Base-by-base conservation (phyloP, 1,140 invertebrate species). In the Drosophila subobscura region DNA sequence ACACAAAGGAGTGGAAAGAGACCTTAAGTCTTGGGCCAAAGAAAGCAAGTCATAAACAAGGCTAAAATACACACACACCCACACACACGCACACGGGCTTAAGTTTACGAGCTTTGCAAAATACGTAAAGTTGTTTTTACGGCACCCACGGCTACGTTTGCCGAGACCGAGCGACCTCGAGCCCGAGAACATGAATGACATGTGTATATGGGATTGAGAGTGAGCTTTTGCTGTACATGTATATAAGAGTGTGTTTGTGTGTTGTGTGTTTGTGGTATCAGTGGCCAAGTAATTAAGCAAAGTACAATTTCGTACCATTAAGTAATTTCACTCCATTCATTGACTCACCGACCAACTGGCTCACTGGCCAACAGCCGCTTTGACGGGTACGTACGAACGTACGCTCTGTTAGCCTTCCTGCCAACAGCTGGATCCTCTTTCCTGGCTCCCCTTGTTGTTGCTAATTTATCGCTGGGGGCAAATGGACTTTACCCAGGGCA, bases 231-330 rank as follows among this genome's bases (percentile, higher is more conserved):
- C 37, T 63, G 63, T 49, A 27, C 25, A 27, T 27, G 5, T 27
- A 12, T 3, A 37, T 37, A 4, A 37, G 10, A 37, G 33, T 37
- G 3, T 37, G 33, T 12, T 37, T 37, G 45, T n/a, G 27, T 47
- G 64, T 50, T 45, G 58, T 29, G 23, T 56, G 50, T 51, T 40
- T 58, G 65, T 59, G 67, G 57, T 85, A 72, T 85, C 77, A 79
- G 80, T 89, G 71, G 68, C 86, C 78, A 81, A 89, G 80, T 89
- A 89, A 89, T 89, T 89, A 89, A 89, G 80, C 80, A 89, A 89
- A 89, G 86, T 89, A 89, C 78, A 85, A 86, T 89, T 89, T 85
- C 79, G 84, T 88, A 76, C 84, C 84, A 88, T 89, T 88, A 88
- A 88, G 84, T 88, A 88, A 88, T 88, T 88, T 89, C 81, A 74